Evolutionary conservation across 2,888 invertebrate genomes (phyloP).

Genomic region (Antitype chi): DNA sequence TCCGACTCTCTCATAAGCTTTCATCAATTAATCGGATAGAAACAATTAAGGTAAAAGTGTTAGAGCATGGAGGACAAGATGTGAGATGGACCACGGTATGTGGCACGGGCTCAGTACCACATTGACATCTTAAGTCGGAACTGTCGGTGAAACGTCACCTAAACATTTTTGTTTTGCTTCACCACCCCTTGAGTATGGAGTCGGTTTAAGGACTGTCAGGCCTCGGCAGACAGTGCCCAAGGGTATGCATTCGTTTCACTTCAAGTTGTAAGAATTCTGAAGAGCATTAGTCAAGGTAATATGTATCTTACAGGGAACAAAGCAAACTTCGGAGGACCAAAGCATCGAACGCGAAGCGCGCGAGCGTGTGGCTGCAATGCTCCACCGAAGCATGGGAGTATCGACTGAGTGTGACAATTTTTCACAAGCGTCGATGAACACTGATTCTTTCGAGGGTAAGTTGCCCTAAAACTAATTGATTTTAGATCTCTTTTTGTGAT

Average conservation of each 20-base stretch:
- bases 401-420: slow-evolving; percentile 74
- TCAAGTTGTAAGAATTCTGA: not conserved
- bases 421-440: slow-evolving; percentile 73
- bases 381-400: slow-evolving; percentile 75
- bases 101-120: not conserved
- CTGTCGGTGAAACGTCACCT: not conserved
- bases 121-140: not conserved
- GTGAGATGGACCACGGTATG: not conserved
- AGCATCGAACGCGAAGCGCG: slow-evolving; percentile 79
- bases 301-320: slow-evolving; percentile 54
- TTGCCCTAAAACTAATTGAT: not conserved
- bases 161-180: not conserved
- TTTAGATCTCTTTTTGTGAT: not conserved
- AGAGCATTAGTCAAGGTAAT: not conserved
- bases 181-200: not conserved
- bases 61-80: not conserved
- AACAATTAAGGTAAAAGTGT: not conserved
- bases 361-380: slow-evolving; percentile 81
- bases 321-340: slow-evolving; percentile 74
- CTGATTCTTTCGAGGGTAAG: slow-evolving; percentile 79
- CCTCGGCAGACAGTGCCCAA: not conserved
- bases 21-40: not conserved
- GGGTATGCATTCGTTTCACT: not conserved
- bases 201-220: not conserved
- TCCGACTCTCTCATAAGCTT: not conserved